Evolutionary conservation across 2,113 vertebrate genomes (phyloP), one percentile per base, ranked within the genome.

Genomic region (Hippocampus barbouri): DNA sequence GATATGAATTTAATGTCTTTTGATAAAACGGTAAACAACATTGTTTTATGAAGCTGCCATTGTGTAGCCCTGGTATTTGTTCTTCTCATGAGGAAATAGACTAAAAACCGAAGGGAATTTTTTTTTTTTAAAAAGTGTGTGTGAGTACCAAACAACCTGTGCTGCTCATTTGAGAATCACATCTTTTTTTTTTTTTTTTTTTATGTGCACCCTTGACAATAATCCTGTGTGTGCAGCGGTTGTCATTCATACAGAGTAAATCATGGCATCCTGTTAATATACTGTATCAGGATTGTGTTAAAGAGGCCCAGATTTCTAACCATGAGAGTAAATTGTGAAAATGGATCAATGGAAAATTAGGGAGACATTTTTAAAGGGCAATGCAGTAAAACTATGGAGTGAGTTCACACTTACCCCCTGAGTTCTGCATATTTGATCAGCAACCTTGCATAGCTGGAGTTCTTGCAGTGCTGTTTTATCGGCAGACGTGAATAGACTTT

Each of bases 361-460:
- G 8, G 30, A 62, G 11, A 40, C 10, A 38, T 15, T 5, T 11
- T 6, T 51, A 51, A 1, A 51, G 47, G 15, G 16, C 18, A 51
- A 51, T 25, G 20, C 1, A 18, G 43, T 18, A 66, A 66, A 65
- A 14, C 14, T 27, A 43, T 47, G 23, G 25, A 23, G 23, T 21
- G 43, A 4, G 49, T 68, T 15, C 18, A 59, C n/a, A 94, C 94
- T 95, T 87, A 98, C 97, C 90, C 95, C 87, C 94, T 98, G 68
- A 98, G 88, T 79, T 99, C 95, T 0, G 97, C 97, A 87, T 96
- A 98, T 88, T 95, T 91, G 78, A 98, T 94, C 65, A 97, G 90
- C 81, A 99, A 96, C 71, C 86, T 92, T 85, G 96, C 96, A 41
- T 97, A 99, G 90, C 90, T 94, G 88, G 92, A 85, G 61, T 95